Base-by-base conservation (phyloP, 2,888 invertebrate genomes). In the Pristionchus fissidentatus region DNA sequence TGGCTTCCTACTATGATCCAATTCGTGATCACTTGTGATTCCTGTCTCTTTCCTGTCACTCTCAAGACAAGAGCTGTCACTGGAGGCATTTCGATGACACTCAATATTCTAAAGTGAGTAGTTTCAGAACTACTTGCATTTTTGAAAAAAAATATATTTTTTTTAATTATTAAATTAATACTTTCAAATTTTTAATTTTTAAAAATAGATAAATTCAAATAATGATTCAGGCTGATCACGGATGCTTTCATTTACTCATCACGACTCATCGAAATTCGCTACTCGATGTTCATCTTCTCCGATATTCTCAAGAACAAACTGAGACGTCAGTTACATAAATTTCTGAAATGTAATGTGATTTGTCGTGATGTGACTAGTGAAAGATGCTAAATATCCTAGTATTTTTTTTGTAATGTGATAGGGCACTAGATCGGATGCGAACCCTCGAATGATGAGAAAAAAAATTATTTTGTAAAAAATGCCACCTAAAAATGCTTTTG, bases 241-340 rank as follows among this genome's bases (percentile, higher is more conserved):
- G 95, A 95, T 92, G 95, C 95, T 0, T 94, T 95, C 86, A 95
- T 95, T 82, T 95, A 95, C 90, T 95, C 95, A 13, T 94, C 94
- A 8, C 93, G 95, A 83, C 95, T 95, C 94, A 94, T 94, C 84
- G 95, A 95, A 89, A 95, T 95, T 83, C 94, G 92, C 55, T 90
- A 90, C 43, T 92, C 93, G 1, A 90, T 93, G 85, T 90, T 88
- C 87, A 84, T 87, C 38, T 89, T 90, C 84, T 80, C 78, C 22
- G 73, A 80, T 5, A 38, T 43, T 7, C 35, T 87, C 43, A 70
- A 66, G 70, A 82, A 82, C 29, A 46, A 32, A 32, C 0, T 82
- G 8, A 46, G 82, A 52, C 32, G 82, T 62, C 4, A 32, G 49
- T 49, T 41, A 1, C 77, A 26, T 29, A 7, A 1, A 32, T 26